Base-by-base conservation (phyloP, 2,797 vertebrate species). In the Hoplostethus mediterraneus region DNA sequence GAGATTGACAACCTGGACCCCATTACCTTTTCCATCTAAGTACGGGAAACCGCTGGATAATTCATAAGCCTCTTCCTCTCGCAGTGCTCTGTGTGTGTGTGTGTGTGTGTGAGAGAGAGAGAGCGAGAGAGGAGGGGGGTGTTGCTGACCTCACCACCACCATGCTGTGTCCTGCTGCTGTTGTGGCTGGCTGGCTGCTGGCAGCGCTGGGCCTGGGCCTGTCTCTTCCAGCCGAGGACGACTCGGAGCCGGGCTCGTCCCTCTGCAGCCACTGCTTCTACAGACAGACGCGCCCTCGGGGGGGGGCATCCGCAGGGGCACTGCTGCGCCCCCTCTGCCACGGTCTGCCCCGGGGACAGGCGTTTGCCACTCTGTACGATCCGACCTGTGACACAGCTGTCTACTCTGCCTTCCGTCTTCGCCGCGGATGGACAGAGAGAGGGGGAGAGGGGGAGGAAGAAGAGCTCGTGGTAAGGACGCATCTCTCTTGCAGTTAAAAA, bases 241-340 rank as follows among this genome's bases (percentile, higher is more conserved):
- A 49, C 76, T 81, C 84, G 0, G 84, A 89, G 58, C 44, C 82
- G 7, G 88, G 67, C 71, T 87, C 86, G 65, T 78, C 65, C 57
- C 79, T 65, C 65, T 95, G 95, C 80, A 72, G 83, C 67, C 83
- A 81, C 70, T 92, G 89, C 84, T 95, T 95, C 89, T 92, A 93
- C 89, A 91, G 67, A 84, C 89, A 86, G 89, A 91, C 71, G 11
- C 92, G 80, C 67, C 93, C 92, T 62, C 77, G 0, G 78, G 86
- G 0, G 78, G 86, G 85, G 71, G 68, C 49, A 38, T 74, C 79
- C 13, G 80, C 71, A 28, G 84, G 65, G 75, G 63, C 56, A 6
- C 85, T 58, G 70, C 90, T 93, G 81, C 83, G 36, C 69, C 86
- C 75, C 36, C 75, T 59, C 64, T 95, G 95, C 89, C 92, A 95